These are phyloP conservation scores for Autographa pulchrina DNA, from an alignment of 2,888 invertebrate genomes.

Conservation along the genomic window DNA sequence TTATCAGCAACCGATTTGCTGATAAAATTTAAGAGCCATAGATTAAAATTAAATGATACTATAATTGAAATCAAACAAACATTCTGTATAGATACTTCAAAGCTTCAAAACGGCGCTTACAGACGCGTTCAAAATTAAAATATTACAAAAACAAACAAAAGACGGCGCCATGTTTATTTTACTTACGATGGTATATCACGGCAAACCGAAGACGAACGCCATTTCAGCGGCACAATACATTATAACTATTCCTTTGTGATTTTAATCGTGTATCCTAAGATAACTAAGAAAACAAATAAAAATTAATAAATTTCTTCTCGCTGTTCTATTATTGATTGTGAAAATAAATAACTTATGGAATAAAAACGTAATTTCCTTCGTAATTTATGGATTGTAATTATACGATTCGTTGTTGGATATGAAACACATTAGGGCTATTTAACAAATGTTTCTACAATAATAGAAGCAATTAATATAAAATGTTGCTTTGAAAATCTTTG, in stretches of 20 bases:
- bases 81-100: constrained; percentile 71
- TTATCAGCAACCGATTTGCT: no score
- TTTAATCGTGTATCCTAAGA: constrained; percentile 54
- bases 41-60: constrained; percentile 51
- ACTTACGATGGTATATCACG: constrained; percentile 75
- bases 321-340: constrained; percentile 44
- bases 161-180: constrained; percentile 75
- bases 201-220: constrained; percentile 73
- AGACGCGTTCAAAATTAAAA: constrained; percentile 82
- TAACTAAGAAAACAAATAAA: constrained; percentile 52
- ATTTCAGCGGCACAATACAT: constrained; percentile 57
- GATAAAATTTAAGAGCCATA: constrained; percentile 23
- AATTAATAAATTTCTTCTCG: constrained; percentile 57
- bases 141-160: constrained; percentile 82
- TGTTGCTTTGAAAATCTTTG: background rate
- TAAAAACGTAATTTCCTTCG: constrained; percentile 34
- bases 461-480: constrained; percentile 7
- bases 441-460: constrained; percentile 14
- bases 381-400: constrained; percentile 49
- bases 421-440: constrained; percentile 32
- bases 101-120: constrained; percentile 71
- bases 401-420: constrained; percentile 44
- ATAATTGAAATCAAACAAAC: constrained; percentile 59
- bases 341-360: constrained; percentile 50
- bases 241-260: constrained; percentile 60